These are phyloP conservation scores for Caenorhabditis sp. DNA, from an alignment of 2,888 invertebrate genomes.

Conservation along the genomic window DNA sequence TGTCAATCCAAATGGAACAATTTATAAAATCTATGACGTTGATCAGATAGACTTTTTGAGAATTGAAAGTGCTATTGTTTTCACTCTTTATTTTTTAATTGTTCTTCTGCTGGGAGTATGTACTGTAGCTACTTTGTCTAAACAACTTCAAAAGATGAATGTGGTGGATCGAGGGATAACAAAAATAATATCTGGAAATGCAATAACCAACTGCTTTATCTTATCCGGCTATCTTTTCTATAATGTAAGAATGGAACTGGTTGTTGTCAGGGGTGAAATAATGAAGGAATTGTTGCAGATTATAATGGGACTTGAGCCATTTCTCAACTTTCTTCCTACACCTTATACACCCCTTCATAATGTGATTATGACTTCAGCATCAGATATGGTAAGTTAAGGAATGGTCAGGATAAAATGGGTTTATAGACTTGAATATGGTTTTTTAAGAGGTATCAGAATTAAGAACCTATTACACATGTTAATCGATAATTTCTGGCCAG, in stretches of 20 bases:
- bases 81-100: not conserved
- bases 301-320: not conserved
- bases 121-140: not conserved
- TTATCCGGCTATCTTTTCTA: not conserved
- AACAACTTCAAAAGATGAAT: not conserved
- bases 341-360: not conserved
- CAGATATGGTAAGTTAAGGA: constrained; percentile 7
- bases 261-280: no score
- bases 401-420: no score
- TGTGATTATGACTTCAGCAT: not conserved
- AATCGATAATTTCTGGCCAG: no score
- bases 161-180: not conserved
- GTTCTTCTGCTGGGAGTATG: not conserved
- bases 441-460: no score
- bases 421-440: no score
- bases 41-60: not conserved
- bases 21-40: not conserved
- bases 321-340: not conserved
- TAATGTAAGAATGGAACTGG: not conserved
- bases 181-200: not conserved
- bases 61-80: not conserved
- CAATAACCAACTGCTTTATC: not conserved
- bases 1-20: not conserved
- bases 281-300: no score
- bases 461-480: no score